Evolutionary conservation across 2,113 vertebrate species (phyloP), one percentile per base, ranked within the genome.

Genomic region (Stictonetta naevosa): DNA sequence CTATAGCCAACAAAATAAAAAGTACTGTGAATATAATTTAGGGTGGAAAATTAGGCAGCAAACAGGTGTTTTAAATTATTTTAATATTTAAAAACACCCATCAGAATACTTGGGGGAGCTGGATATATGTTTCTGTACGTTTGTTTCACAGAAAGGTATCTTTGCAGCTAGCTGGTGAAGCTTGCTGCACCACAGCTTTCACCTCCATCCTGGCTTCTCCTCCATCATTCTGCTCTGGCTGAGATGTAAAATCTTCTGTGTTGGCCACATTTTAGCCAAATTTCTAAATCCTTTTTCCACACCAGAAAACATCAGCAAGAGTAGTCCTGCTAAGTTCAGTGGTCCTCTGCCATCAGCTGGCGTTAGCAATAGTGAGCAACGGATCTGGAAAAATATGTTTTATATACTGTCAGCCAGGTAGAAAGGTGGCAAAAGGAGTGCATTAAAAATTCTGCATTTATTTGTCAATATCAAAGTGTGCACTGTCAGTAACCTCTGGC

Each of bases 401-500:
- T 92, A 91, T 97, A 68, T 87, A 22, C 58, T 96, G 69, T 92
- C 96, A 96, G 90, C 94, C 97, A 98, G 93, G 71, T 96, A 92
- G 86, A 96, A 96, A 97, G 96, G 92, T 96, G 92, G 92, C 89
- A 90, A 97, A 95, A 97, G 68, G 74, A 94, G 77, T 93, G 94
- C 93, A 96, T 97, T 97, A 97, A 97, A 97, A 83, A 86, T 58
- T 83, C 40, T 96, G 92, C 97, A 97, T 98, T 98, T 98, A 98
- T 98, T 98, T 98, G 98, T 98, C 98, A 98, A 98, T 98, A 98
- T 94, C 96, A 95, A 36, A 79, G 96, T 90, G 91, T 95, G 89
- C 86, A 92, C 91, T 96, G 88, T 97, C 97, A 95, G 58, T 94
- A 97, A 97, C 95, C 97, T 97, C 96, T 97, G 95, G 93, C 97